These are phyloP conservation scores for Rhinopomastus cyanomelas DNA, from an alignment of 2,113 vertebrate species.

Conservation along the genomic window DNA sequence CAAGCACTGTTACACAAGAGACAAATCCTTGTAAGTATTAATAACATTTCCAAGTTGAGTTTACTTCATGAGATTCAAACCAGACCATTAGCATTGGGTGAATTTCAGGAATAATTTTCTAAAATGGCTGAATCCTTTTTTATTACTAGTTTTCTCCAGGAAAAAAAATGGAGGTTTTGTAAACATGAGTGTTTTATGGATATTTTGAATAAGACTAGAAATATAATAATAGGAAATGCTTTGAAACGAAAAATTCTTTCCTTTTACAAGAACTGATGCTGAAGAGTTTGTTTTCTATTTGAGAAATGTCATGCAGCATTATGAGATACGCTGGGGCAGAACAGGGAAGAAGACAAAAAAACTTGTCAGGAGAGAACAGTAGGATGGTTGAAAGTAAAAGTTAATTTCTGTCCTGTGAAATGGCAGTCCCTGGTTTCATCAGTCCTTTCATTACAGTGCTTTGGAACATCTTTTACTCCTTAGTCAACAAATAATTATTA, in stretches of 20 bases:
- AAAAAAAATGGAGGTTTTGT: not conserved
- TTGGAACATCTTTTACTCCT: conserved; percentile 12
- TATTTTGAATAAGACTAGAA: not conserved
- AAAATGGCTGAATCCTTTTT: not conserved
- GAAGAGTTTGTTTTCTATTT: not conserved
- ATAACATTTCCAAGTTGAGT: not conserved
- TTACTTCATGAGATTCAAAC: not conserved
- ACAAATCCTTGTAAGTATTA: not conserved
- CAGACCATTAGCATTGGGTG: not conserved
- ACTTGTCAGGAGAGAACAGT: not conserved
- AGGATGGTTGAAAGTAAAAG: conserved; percentile 8
- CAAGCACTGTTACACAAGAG: not conserved
- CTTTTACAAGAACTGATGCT: not conserved
- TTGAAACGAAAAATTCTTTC: not conserved
- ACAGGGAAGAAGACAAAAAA: not conserved
- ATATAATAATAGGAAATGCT: not conserved
- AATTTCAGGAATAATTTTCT: not conserved
- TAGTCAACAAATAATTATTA: conserved; percentile 24
- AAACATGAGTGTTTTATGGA: not conserved
- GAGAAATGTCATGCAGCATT: not conserved
- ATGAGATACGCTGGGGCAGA: not conserved
- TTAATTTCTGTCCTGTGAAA: conserved; percentile 9
- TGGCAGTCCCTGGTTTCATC: not conserved
- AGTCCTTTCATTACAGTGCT: not conserved
- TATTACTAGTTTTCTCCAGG: not conserved